Evolutionary conservation across 2,888 invertebrate species (phyloP).

Genomic region (Coleophora flavipennella): DNA sequence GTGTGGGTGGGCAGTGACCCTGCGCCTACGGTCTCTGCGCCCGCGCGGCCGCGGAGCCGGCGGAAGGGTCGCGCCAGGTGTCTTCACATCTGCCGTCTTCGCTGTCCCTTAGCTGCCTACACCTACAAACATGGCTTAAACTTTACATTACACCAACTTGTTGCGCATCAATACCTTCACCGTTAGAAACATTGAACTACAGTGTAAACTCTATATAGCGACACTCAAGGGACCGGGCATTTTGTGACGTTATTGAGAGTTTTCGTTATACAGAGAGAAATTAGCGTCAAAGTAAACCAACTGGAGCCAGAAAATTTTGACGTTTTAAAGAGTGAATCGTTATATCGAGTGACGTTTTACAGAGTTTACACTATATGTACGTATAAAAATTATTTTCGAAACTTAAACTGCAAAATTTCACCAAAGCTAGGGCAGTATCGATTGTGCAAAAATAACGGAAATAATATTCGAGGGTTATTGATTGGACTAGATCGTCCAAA

Average conservation of each 20-base stretch:
- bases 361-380: too few species aligned
- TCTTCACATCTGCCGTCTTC: slow-evolving; percentile 65
- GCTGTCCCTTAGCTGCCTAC: slow-evolving; percentile 31
- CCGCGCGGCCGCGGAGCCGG: slow-evolving; percentile 33
- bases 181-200: slow-evolving; percentile 28
- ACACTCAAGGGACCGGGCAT: too few species aligned
- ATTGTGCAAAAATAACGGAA: slow-evolving; percentile 26
- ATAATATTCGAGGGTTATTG: slow-evolving; percentile 30
- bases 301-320: too few species aligned
- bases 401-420: too few species aligned
- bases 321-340: too few species aligned
- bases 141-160: slow-evolving; percentile 29
- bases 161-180: slow-evolving; percentile 47
- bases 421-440: too few species aligned
- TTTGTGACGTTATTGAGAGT: too few species aligned
- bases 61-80: slow-evolving; percentile 71
- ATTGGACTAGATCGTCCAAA: slow-evolving; percentile 39
- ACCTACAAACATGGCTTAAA: slow-evolving; percentile 33
- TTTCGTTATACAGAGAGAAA: too few species aligned
- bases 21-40: slow-evolving; percentile 17
- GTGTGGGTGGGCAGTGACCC: slow-evolving; percentile 69
- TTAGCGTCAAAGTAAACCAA: too few species aligned
- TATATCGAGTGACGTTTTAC: too few species aligned
- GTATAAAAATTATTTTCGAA: too few species aligned
- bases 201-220: too few species aligned